Conservation (phyloP, 2,797 vertebrate species). For the Eupleurogrammus muticus region DNA sequence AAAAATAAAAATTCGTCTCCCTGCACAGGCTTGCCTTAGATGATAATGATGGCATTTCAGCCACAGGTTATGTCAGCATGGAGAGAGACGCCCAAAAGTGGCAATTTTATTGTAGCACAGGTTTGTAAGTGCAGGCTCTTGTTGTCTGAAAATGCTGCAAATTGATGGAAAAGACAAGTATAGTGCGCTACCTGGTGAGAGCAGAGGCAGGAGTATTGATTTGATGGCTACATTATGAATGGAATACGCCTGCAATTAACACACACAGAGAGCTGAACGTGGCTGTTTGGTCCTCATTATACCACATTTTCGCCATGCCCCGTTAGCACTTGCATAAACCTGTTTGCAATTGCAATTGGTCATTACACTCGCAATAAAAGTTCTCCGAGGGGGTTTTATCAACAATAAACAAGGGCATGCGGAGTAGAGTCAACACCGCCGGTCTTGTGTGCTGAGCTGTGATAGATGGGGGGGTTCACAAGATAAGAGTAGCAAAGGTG, state of each 20-base stretch:
- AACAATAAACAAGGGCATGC: slow-evolving; percentile 26
- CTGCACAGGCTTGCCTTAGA: slow-evolving; percentile 36
- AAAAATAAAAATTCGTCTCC: slow-evolving; percentile 44
- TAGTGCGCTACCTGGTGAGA: slow-evolving; percentile 36
- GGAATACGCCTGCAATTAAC: slow-evolving; percentile 24
- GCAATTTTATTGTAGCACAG: slow-evolving; percentile 30
- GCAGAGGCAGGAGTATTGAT: slow-evolving; percentile 32
- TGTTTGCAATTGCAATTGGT: slow-evolving; percentile 7
- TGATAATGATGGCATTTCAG: slow-evolving; percentile 68
- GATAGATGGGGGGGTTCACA: slow-evolving; percentile 36
- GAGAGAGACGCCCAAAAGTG: slow-evolving; percentile 43
- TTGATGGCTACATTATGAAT: slow-evolving; percentile 47
- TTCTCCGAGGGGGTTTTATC: background rate
- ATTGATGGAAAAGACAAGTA: slow-evolving; percentile 58
- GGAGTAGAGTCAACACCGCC: slow-evolving; percentile 23
- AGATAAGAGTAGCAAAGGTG: slow-evolving; percentile 50
- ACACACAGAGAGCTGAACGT: slow-evolving; percentile 5
- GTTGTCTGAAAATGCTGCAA: slow-evolving; percentile 60
- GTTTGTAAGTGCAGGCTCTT: slow-evolving; percentile 57
- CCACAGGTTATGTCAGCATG: slow-evolving; percentile 58
- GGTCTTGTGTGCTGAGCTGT: slow-evolving; percentile 20
- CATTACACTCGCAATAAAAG: slow-evolving; percentile 17
- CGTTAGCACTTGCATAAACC: background rate
- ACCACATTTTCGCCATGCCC: slow-evolving; percentile 7
- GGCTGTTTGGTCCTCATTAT: slow-evolving; percentile 18